Evolutionary conservation across 2,888 invertebrate genomes (phyloP), one percentile per base, ranked within the genome.

Genomic region (Apamea anceps): DNA sequence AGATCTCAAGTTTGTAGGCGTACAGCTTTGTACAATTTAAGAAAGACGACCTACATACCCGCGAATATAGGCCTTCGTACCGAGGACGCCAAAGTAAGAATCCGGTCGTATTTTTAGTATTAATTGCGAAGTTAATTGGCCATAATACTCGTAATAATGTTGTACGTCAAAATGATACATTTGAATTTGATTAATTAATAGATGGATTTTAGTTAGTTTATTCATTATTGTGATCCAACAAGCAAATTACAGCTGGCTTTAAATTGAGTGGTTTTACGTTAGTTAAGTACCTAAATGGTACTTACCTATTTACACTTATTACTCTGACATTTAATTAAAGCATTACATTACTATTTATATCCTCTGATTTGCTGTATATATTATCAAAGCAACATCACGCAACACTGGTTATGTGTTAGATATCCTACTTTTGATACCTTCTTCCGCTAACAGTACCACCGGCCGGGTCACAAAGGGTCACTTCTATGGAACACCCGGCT

Each of bases 31-130:
- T n/a, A 13, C n/a, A 74, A 81, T 45, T 54, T 67, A 81, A 80
- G 77, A 88, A 84, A 86, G 76, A 74, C 45, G 85, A 75, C 83
- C 80, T 75, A 84, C 77, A 75, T 67, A 79, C 28, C 18, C 37
- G 37, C 68, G 13, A 60, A 75, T 67, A 80, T 71, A 75, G 72
- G 83, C 88, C 86, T 88, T 85, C 83, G 63, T 25, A 74, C 32
- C 86, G 80, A 87, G 87, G 87, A 79, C 85, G 45, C 48, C 37
- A 65, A 76, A 75, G 8, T 66, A 42, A 57, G 51, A 28, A 84
- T 84, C 85, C 80, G 87, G 85, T 75, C 60, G 18, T 77, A 72
- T 60, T 65, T 67, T 67, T 75, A 42, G 15, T 77, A 72, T 71
- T 80, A 75, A 78, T 84, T 75, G 57, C 45, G 12, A 70, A 60